Evolutionary conservation across 2,113 vertebrate genomes (phyloP), one percentile per base, ranked within the genome.

Genomic region (Peromyscus maniculatus): DNA sequence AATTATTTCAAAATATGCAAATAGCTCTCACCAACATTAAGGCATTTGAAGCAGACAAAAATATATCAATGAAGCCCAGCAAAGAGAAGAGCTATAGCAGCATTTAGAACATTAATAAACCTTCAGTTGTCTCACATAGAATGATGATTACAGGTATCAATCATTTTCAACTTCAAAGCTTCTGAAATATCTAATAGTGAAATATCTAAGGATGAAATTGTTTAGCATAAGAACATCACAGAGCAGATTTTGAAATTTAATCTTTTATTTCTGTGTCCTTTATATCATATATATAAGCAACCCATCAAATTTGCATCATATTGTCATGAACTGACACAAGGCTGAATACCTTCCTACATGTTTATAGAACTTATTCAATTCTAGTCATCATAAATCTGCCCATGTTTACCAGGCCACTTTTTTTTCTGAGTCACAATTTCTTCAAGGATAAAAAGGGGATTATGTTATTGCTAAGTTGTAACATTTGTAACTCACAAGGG

Each of bases 1-100:
- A 93, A 59, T 88, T 96, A 75, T 90, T 94, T 97, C 67, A 84
- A 96, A 95, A 96, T 96, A 94, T 49, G 26, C 94, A 94, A 96
- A 64, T 16, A 89, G 16, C 15, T 96, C 91, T 89, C 59, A 96
- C 72, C 46, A 89, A 36, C 39, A 94, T 89, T 22, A 39, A 46
- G 87, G 59, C 75, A 72, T 87, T 72, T 52, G 87, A 93, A 95
- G 36, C 77, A 89, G 24, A 95, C 31, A 96, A 89, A 92, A 13
- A 72, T 97, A 22, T 66, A 78, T 72, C 87, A 91, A 59, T 33
- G 75, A 93, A 93, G 62, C 86, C 52, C 55, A 95, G 82, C 67
- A 91, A 93, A 75, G 43, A 69, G 22, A 90, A n/a, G 16, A 17
- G 13, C 74, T 71, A 24, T n/a, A 93, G 91, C 69, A 93, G 69